Base-by-base conservation (phyloP, 2,113 vertebrate genomes). In the Formicarius rufipectus region DNA sequence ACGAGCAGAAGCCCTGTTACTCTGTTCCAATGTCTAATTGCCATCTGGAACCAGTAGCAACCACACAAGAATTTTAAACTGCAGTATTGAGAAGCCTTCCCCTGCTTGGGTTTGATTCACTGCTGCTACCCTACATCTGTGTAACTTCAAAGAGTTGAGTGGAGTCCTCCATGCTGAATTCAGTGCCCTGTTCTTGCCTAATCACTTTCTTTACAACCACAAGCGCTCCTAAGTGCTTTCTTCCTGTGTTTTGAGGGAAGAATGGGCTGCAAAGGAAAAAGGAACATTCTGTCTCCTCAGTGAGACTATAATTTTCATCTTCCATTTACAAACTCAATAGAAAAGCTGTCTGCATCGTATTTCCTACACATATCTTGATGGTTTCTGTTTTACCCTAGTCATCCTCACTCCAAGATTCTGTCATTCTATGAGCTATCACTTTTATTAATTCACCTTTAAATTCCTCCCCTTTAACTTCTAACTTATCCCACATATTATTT, bases 1-100 rank as follows among this genome's bases (percentile, higher is more conserved):
- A 73, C 45, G 39, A 87, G 84, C 84, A 85, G 91, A 89, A 96
- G 81, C 58, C 58, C 45, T 87, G 53, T 73, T 76, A 69, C 37
- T 91, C 66, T 50, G 71, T 84, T 96, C 67, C 74, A 90, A 25
- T 59, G 77, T n/a, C 62, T 95, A 96, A 93, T 94, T 97, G 94
- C 81, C 91, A 91, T 95, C 89, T 96, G 93, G 95, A 97, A 94
- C 35, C 71, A 56, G 94, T 77, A 94, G 94, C 89, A 85, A 80
- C 82, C 35, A 69, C 78, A 73, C 3, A 7, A 93, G 78, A 87
- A 90, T n/a, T 72, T 79, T 85, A 87, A 89, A 85, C n/a, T 73
- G 24, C 33, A 69, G 4, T 55, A 27, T 8, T 52, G 64, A 62
- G 84, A 87, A 93, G 62, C 30, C 49, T 85, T 50, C 58, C 76